Percentiles rank a stretch among this genome's conserved stretches.
These are phyloP conservation scores for Leptodirus hochenwartii DNA, from an alignment of 2,888 invertebrate genomes.

Conservation along the genomic window DNA sequence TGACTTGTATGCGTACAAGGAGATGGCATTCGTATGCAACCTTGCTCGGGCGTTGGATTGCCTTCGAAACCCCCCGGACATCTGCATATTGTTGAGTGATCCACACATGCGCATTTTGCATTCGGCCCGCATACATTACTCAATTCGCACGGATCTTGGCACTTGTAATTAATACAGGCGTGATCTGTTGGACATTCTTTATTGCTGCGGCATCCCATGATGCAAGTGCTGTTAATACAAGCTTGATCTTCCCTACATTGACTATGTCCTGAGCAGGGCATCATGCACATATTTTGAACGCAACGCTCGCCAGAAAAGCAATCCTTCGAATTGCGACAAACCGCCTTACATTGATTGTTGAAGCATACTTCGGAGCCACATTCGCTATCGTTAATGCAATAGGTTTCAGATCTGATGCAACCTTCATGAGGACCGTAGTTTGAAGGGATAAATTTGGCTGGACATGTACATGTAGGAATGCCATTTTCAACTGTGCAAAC, in stretches of 20 bases:
- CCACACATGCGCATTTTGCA: conserved; percentile 55
- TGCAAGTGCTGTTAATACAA: conserved; percentile 61
- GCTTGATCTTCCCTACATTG: conserved; percentile 68
- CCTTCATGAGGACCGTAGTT: conserved; percentile 41
- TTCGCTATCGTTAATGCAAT: conserved; percentile 51
- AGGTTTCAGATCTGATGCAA: conserved; percentile 49
- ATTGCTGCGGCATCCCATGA: conserved; percentile 69
- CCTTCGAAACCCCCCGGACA: conserved; percentile 77
- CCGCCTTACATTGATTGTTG: conserved; percentile 66
- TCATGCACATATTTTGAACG: conserved; percentile 54
- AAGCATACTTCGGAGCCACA: conserved; percentile 65
- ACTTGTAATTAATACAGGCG: conserved; percentile 71
- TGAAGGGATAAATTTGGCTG: conserved; percentile 55
- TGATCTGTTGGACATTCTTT: conserved; percentile 59
- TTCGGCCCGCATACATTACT: conserved; percentile 70
- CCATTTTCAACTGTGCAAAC: conserved; percentile 61
- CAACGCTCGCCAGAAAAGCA: conserved; percentile 68
- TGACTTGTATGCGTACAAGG: conserved; percentile 47
- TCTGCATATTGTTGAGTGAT: conserved; percentile 58
- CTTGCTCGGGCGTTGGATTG: conserved; percentile 73
- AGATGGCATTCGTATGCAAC: conserved; percentile 67
- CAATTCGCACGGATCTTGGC: conserved; percentile 62
- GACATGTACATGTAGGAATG: conserved; percentile 63
- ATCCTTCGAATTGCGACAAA: conserved; percentile 58
- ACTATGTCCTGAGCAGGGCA: conserved; percentile 62